phyloP scores from a whole-genome alignment of 2,888 invertebrate species.

The Tribolium freemani region DNA sequence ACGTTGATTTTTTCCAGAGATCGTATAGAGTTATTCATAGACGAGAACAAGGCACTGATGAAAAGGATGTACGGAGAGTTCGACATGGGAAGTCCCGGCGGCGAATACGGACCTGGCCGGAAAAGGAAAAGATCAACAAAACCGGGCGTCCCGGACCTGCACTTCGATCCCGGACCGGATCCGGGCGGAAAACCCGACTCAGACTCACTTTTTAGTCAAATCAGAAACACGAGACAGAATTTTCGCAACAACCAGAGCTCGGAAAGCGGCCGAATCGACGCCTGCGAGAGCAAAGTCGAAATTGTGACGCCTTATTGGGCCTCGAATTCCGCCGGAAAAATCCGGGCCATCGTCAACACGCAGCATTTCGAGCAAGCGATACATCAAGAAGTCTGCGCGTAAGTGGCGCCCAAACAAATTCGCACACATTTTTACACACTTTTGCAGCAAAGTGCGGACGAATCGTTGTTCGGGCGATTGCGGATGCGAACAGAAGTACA shows the following conservation, averaged over 20 bases:
- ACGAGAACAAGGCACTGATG: slow-evolving; percentile 94
- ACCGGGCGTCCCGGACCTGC: slow-evolving; percentile 74
- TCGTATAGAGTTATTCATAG: slow-evolving; percentile 91
- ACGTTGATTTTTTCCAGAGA: slow-evolving; percentile 74
- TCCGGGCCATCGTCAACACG: slow-evolving; percentile 92
- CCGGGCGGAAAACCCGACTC: slow-evolving; percentile 58
- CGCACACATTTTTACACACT: not conserved
- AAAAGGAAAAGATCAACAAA: slow-evolving; percentile 63
- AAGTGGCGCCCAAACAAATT: slow-evolving; percentile 65
- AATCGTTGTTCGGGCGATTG: slow-evolving; percentile 89
- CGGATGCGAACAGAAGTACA: slow-evolving; percentile 91
- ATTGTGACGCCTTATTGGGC: slow-evolving; percentile 97
- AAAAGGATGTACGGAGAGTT: slow-evolving; percentile 95
- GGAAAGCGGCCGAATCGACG: slow-evolving; percentile 78
- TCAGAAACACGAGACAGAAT: slow-evolving; percentile 72
- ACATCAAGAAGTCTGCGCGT: slow-evolving; percentile 96
- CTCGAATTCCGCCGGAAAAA: slow-evolving; percentile 91
- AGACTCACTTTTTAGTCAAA: slow-evolving; percentile 71
- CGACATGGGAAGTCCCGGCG: slow-evolving; percentile 69
- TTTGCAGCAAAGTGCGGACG: slow-evolving; percentile 81
- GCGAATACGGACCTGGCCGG: slow-evolving; percentile 67
- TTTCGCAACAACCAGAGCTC: slow-evolving; percentile 69
- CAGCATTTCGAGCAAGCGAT: slow-evolving; percentile 96
- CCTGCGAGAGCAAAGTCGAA: slow-evolving; percentile 92
- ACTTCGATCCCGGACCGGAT: slow-evolving; percentile 68